A percentile compares a stretch with the other conserved stretches of the same genome.
phyloP scores from a whole-genome alignment of 2,113 vertebrate genomes.

The Chaetorhynchus papuensis region DNA sequence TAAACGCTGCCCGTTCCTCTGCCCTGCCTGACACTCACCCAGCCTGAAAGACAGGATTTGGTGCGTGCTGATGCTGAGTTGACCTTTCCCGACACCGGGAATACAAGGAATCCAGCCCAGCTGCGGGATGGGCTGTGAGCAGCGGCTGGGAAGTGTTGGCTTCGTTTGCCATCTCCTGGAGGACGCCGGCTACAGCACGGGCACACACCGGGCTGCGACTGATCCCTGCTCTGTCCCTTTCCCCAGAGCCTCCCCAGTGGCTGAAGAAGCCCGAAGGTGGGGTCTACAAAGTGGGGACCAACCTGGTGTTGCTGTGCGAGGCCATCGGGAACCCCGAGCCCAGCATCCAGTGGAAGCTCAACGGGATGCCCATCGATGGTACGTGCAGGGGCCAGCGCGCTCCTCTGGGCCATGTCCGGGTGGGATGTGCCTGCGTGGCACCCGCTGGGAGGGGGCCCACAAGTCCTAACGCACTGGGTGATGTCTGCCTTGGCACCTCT shows the following conservation, averaged over 20 bases:
- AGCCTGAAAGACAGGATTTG: neutral
- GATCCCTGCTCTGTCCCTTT: neutral
- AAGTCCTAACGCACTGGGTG: fast-evolving
- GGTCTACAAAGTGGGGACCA: constrained; percentile 79
- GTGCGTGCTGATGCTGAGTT: neutral
- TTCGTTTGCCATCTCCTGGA: constrained; percentile 68
- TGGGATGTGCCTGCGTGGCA: neutral
- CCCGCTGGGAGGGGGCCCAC: neutral
- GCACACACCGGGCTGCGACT: fast-evolving
- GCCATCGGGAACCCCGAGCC: constrained; percentile 84
- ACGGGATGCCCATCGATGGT: constrained; percentile 81
- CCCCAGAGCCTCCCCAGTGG: constrained; percentile 88
- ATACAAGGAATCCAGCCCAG: fast-evolving
- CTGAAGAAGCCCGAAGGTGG: constrained; percentile 78
- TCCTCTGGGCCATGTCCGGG: too few relatives aligned
- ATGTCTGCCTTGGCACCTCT: neutral
- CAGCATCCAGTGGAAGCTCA: constrained; percentile 82
- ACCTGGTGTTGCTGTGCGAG: constrained; percentile 80
- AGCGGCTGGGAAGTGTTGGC: neutral
- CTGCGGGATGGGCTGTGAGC: fast-evolving
- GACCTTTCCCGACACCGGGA: fast-evolving
- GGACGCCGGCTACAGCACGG: neutral
- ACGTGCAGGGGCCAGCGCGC: neutral
- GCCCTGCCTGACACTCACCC: neutral
- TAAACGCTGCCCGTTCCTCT: neutral